These are phyloP conservation scores for Crambe crambe DNA, from an alignment of 37 sponge, comb jelly and placozoan species.

Conservation along the genomic window DNA sequence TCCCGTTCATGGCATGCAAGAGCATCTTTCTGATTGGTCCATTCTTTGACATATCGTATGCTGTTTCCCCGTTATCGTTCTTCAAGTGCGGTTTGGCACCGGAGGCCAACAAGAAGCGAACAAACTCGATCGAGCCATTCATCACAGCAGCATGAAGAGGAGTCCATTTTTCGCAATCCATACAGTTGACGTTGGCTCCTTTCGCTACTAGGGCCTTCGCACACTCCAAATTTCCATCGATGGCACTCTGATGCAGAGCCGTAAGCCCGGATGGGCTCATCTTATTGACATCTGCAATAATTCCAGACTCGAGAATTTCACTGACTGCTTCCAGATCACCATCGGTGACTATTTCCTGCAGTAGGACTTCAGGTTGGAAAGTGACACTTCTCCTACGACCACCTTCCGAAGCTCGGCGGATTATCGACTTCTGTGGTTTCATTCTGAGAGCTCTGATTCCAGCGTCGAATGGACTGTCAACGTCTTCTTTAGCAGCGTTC, in stretches of 20 bases:
- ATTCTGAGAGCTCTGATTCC: constrained; percentile 23
- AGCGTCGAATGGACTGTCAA: neutral
- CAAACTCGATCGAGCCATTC: constrained; percentile 57
- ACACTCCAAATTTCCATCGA: constrained; percentile 86
- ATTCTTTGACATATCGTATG: constrained; percentile 65
- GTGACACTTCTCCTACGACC: constrained; percentile 58
- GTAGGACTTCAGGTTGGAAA: constrained; percentile 80
- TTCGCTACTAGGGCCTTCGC: constrained; percentile 68
- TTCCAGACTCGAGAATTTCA: constrained; percentile 49
- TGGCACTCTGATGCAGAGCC: constrained; percentile 83
- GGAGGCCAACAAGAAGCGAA: constrained; percentile 62
- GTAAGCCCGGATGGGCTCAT: constrained; percentile 88
- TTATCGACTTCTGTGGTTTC: constrained; percentile 70
- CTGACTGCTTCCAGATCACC: constrained; percentile 69
- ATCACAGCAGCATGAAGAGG: constrained; percentile 81
- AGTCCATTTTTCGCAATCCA: constrained; percentile 80
- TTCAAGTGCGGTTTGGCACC: constrained; percentile 66
- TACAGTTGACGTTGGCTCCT: constrained; percentile 78
- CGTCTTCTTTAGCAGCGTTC: neutral
- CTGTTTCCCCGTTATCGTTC: constrained; percentile 64
- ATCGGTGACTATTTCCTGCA: constrained; percentile 68
- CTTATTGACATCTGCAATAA: constrained; percentile 66
- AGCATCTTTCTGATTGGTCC: constrained; percentile 73
- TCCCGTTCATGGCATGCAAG: constrained; percentile 63
- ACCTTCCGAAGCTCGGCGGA: constrained; percentile 5